Evolutionary conservation across 2,113 vertebrate species (phyloP), one percentile per base, ranked within the genome.

Genomic region (Gallinago media): DNA sequence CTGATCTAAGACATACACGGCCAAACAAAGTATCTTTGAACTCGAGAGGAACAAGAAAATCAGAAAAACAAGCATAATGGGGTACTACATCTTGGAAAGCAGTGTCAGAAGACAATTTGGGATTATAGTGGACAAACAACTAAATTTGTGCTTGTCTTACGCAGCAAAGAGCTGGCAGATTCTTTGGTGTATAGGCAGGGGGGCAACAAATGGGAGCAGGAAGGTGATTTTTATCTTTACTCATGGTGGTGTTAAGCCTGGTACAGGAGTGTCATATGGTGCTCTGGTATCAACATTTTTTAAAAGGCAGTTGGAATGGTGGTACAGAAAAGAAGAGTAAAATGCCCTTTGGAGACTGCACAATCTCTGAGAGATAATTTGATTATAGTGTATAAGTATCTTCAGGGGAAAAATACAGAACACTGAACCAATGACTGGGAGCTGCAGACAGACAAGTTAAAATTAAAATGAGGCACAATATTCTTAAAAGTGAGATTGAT

Each of bases 401-500:
- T 96, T 93, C 94, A 95, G 74, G 93, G 96, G 90, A 85, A 94
- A 96, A 93, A 89, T 94, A 89, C 36, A 89, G 95, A 96, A 96
- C 46, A 50, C 32, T 63, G 71, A 95, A 82, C 87, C 71, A 79
- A 88, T 88, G 89, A 38, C 58, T 83, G 46, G 55, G 63, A 95
- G 75, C 89, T 96, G 67, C 71, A 70, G 89, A 85, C 58, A 94
- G 85, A 66, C 74, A 83, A 94, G 67, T 94, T 96, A 91, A 94
- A 95, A 96, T 95, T 96, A 91, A 96, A 97, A 96, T 95, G 78
- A 96, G 74, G 78, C 78, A 92, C 84, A 91, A 90, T 92, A 92
- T 88, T 88, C 93, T 85, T 93, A 93, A 93, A 92, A 96, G 89
- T 93, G 88, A 95, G 96, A 92, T 91, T 94, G 96, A 96, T 97